Percentiles rank a stretch among this genome's conserved stretches.
These are phyloP conservation scores for Aethes cnicana DNA, from an alignment of 2,888 invertebrate genomes.

Conservation along the genomic window DNA sequence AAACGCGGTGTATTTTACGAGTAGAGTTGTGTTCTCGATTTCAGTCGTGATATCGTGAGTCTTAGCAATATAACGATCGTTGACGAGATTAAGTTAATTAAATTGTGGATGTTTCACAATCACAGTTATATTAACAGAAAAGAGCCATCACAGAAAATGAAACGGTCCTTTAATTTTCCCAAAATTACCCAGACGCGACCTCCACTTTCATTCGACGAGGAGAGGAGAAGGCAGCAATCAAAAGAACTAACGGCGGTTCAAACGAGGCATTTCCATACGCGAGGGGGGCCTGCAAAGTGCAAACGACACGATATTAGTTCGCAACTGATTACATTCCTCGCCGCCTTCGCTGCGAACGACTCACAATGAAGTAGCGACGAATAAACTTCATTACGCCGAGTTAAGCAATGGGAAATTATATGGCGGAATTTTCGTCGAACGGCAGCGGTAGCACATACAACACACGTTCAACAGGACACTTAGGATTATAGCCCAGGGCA, in stretches of 20 bases:
- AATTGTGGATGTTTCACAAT: conserved; percentile 61
- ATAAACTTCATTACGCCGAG: conserved; percentile 80
- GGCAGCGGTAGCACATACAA: conserved; percentile 60
- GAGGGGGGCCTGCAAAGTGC: conserved; percentile 65
- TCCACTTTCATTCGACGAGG: conserved; percentile 77
- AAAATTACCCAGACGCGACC: conserved; percentile 70
- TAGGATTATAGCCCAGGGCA: conserved; percentile 65
- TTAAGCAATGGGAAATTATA: conserved; percentile 80
- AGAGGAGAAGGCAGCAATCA: conserved; percentile 68
- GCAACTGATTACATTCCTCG: conserved; percentile 80
- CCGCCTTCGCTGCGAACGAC: conserved; percentile 69
- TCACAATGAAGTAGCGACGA: conserved; percentile 78
- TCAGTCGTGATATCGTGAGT: neutral
- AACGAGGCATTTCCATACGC: conserved; percentile 80
- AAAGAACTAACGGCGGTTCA: conserved; percentile 77
- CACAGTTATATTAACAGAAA: conserved; percentile 73
- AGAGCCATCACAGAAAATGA: conserved; percentile 69
- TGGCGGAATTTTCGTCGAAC: conserved; percentile 77
- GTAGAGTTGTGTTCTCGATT: too few relatives aligned
- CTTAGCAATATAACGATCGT: conserved; percentile 3
- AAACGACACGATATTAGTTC: conserved; percentile 78
- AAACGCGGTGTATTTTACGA: too few relatives aligned
- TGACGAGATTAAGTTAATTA: conserved; percentile 34
- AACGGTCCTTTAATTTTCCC: conserved; percentile 75
- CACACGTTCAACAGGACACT: conserved; percentile 46